Percentiles rank a stretch among this genome's conserved stretches.
These are phyloP conservation scores for Noturus placidus DNA, from an alignment of 2,113 vertebrate species.

Conservation along the genomic window DNA sequence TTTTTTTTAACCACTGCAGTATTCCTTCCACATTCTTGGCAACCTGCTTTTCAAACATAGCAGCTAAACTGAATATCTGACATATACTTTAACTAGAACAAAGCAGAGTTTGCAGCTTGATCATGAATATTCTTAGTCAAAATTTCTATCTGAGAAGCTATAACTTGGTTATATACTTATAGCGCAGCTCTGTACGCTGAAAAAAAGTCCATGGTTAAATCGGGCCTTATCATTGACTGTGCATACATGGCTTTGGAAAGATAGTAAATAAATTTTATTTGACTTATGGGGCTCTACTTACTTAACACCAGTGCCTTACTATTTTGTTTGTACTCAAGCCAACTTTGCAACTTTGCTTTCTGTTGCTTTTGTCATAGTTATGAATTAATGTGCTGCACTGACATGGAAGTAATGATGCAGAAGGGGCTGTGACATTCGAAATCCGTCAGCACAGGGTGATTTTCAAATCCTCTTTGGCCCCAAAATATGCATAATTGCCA, in stretches of 20 bases:
- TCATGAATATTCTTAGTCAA: neutral
- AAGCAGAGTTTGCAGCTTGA: neutral
- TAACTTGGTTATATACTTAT: neutral
- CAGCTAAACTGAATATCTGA: neutral
- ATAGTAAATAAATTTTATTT: constrained; percentile 16
- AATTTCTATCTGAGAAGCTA: neutral
- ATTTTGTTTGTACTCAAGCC: neutral
- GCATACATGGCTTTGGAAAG: constrained; percentile 44
- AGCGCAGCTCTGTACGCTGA: neutral
- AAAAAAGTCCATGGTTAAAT: neutral
- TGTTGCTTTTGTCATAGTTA: neutral
- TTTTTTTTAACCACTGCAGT: neutral
- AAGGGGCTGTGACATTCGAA: neutral
- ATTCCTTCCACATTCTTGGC: neutral
- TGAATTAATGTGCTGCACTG: neutral
- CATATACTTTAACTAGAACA: neutral
- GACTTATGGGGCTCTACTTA: neutral
- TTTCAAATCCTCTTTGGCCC: neutral
- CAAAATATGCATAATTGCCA: neutral
- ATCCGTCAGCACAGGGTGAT: neutral
- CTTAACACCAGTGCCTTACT: neutral
- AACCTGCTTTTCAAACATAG: constrained; percentile 10
- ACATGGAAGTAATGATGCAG: neutral
- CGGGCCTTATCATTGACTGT: neutral
- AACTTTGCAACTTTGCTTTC: neutral